Conservation (phyloP, 2,888 invertebrate genomes). For the Peribatodes rhomboidaria region DNA sequence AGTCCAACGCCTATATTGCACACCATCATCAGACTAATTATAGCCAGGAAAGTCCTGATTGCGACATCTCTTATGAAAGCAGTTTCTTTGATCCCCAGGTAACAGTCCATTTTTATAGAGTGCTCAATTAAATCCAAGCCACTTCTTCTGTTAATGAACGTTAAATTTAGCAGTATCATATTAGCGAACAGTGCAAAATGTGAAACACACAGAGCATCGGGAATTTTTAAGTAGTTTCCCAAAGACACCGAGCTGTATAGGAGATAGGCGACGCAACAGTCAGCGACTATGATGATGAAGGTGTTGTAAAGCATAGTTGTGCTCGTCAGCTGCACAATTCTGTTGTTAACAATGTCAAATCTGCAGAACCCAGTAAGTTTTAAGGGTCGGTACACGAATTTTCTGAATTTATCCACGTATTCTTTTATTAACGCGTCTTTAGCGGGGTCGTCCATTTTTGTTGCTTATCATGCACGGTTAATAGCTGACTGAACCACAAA, state of each 20-base stretch:
- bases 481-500: not conserved
- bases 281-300: conserved; percentile 47
- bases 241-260: conserved; percentile 50
- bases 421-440: conserved; percentile 54
- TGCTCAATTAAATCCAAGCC: conserved; percentile 56
- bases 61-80: conserved; percentile 64
- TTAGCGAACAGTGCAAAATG: conserved; percentile 57
- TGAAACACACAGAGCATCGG: conserved; percentile 57
- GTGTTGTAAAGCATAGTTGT: conserved; percentile 53
- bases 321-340: conserved; percentile 53
- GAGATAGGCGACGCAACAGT: conserved; percentile 50
- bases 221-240: conserved; percentile 52
- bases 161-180: conserved; percentile 56
- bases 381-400: conserved; percentile 50
- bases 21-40: conserved; percentile 43
- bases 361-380: conserved; percentile 60
- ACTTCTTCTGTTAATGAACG: conserved; percentile 55
- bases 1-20: conserved; percentile 48
- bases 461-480: not conserved
- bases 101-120: conserved; percentile 63
- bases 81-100: conserved; percentile 67
- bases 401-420: conserved; percentile 51
- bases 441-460: conserved; percentile 43
- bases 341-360: conserved; percentile 59
- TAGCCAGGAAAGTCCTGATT: conserved; percentile 43